A percentile compares a stretch with the other conserved stretches of the same genome.
These are phyloP conservation scores for Tragelaphus strepsiceros DNA, from an alignment of 2,113 vertebrate species.

Conservation along the genomic window DNA sequence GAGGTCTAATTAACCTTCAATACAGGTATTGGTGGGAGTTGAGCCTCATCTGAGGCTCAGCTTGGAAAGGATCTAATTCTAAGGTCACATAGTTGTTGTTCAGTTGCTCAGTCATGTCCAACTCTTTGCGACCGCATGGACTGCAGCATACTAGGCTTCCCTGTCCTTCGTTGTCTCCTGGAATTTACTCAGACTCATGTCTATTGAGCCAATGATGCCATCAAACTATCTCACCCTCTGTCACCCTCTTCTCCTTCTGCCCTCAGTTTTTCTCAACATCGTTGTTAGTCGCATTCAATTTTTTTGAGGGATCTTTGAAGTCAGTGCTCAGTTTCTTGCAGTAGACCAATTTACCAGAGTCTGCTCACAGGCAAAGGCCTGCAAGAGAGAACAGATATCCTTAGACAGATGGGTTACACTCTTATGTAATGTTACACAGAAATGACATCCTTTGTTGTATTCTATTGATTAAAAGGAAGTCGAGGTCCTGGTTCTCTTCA, in stretches of 20 bases:
- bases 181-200: neutral
- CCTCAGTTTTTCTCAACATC: neutral
- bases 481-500: neutral
- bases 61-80: neutral
- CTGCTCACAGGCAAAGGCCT: neutral
- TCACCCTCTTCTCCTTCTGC: neutral
- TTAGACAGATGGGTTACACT: neutral
- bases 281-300: neutral
- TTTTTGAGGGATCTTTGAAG: neutral
- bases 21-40: rapidly evolving
- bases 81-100: neutral
- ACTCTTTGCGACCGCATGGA: rapidly evolving
- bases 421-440: neutral
- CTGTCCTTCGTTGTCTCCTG: neutral
- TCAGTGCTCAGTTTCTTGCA: neutral
- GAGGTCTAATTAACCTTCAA: neutral
- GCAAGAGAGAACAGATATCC: neutral
- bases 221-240: neutral
- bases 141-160: neutral
- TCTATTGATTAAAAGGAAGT: neutral
- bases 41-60: neutral
- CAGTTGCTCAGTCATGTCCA: neutral
- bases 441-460: neutral
- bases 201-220: neutral
- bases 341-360: neutral